These are phyloP conservation scores for Muscicapa adusta DNA, from an alignment of 2,113 vertebrate species.

Conservation along the genomic window DNA sequence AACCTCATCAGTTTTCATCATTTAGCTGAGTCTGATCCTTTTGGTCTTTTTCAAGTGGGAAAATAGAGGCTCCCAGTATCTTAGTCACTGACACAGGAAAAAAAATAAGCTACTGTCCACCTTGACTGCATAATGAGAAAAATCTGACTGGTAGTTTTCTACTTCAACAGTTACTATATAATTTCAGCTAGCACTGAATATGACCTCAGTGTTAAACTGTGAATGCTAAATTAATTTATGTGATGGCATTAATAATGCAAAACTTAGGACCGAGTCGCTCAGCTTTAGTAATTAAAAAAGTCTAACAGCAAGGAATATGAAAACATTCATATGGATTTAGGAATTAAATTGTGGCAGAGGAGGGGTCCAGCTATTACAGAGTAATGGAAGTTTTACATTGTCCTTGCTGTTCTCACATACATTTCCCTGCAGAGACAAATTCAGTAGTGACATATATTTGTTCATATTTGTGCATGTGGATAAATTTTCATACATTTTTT, in stretches of 20 bases:
- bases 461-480: not conserved
- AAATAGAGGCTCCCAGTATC: not conserved
- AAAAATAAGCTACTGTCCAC: not conserved
- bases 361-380: not conserved
- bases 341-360: not conserved
- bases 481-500: not conserved
- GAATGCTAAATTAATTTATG: not conserved
- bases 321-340: not conserved
- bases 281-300: not conserved
- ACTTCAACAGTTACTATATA: not conserved
- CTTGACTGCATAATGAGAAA: not conserved
- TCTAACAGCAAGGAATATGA: not conserved
- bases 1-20: not conserved
- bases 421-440: not conserved
- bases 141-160: not conserved
- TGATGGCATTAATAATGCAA: not conserved
- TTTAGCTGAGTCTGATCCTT: not conserved
- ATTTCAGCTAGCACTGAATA: not conserved
- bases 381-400: not conserved
- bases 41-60: not conserved
- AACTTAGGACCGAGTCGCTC: not conserved
- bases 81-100: not conserved
- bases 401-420: not conserved
- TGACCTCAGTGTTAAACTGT: not conserved
- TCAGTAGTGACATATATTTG: not conserved